Evolutionary conservation across 2,888 invertebrate species (phyloP), one percentile per base, ranked within the genome.

Genomic region (Creontiades dilutus): DNA sequence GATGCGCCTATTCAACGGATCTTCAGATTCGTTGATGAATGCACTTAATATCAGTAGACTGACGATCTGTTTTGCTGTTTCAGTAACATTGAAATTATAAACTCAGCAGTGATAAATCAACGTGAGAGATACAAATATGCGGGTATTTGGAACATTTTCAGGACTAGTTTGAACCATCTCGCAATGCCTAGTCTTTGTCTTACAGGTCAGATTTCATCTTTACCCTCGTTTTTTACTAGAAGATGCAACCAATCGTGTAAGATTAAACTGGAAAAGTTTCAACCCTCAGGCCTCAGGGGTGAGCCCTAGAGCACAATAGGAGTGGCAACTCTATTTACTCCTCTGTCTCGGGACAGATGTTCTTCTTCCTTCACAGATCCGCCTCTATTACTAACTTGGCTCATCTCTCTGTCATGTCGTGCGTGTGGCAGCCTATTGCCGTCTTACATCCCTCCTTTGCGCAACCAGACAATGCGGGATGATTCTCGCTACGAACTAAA

Each of bases 291-390:
- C 52, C 52, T 27, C 47, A 23, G 82, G 82, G 82, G 47, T 82
- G 37, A 78, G 37, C n/a, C 78, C 46, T 78, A 4, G 46, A 16
- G 78, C 13, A 82, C 82, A 82, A 82, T 82, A 52, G 82, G 82
- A 82, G 48, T 82, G 82, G 82, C 82, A 82, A 82, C 82, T 82
- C 82, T 82, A 82, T 52, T 52, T 82, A 48, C 76, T 46, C 1
- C 76, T 28, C 28, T 13, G 46, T 78, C 78, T 82, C 82, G 16
- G 82, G 82, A 82, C 82, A 82, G 82, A 82, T 82, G 82, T 82
- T 82, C 47, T 82, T 82, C 47, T 23, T 82, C 12, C 82, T 82
- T 52, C 82, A 81, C 52, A 82, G 47, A 82, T 82, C 82, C 23
- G 14, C 82, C 19, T 52, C 55, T 52, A 82, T 82, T 78, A 78